These are phyloP conservation scores for Xyliphius kryptos DNA, from an alignment of 2,113 vertebrate species.

Conservation along the genomic window DNA sequence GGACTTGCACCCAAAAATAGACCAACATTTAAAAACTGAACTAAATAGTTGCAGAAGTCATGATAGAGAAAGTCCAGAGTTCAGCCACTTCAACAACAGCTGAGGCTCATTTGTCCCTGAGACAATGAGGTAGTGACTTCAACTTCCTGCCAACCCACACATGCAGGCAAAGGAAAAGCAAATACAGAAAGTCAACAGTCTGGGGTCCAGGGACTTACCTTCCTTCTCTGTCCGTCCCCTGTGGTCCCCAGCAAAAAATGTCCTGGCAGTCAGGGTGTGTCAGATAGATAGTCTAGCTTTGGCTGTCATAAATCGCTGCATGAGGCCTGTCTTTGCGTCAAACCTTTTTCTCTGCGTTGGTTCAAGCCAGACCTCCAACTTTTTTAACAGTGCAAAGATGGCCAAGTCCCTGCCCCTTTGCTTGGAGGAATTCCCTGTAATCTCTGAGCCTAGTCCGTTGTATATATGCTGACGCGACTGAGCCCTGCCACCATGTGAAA, in stretches of 20 bases:
- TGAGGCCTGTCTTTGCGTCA: slow-evolving; percentile 62
- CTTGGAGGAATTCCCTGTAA: slow-evolving; percentile 80
- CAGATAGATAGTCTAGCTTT: slow-evolving; percentile 46
- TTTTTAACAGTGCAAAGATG: slow-evolving; percentile 78
- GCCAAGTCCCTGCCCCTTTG: slow-evolving; percentile 81
- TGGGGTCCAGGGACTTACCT: slow-evolving; percentile 33
- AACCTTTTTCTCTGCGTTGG: slow-evolving; percentile 18
- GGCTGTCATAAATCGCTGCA: slow-evolving; percentile 50
- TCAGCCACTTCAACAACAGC: neutral
- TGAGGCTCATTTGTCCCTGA: neutral
- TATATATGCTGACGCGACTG: slow-evolving; percentile 58
- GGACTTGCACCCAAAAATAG: slow-evolving; percentile 23
- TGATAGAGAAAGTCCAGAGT: neutral
- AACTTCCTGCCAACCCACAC: slow-evolving; percentile 43
- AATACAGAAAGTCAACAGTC: slow-evolving; percentile 3
- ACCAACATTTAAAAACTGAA: neutral
- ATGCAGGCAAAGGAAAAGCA: slow-evolving; percentile 1
- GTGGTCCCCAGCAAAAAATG: slow-evolving; percentile 2
- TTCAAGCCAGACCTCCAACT: slow-evolving; percentile 63
- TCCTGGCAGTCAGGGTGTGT: slow-evolving; percentile 43
- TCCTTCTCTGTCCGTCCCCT: slow-evolving; percentile 19
- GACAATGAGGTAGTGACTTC: slow-evolving; percentile 20
- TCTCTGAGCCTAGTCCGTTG: slow-evolving; percentile 55
- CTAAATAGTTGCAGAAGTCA: neutral
- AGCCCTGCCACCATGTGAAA: slow-evolving; percentile 7